A percentile compares a stretch with the other conserved stretches of the same genome.
Evolutionary conservation across 1,140 invertebrate species (phyloP).

Genomic region (Drosophila prosaltans): DNA sequence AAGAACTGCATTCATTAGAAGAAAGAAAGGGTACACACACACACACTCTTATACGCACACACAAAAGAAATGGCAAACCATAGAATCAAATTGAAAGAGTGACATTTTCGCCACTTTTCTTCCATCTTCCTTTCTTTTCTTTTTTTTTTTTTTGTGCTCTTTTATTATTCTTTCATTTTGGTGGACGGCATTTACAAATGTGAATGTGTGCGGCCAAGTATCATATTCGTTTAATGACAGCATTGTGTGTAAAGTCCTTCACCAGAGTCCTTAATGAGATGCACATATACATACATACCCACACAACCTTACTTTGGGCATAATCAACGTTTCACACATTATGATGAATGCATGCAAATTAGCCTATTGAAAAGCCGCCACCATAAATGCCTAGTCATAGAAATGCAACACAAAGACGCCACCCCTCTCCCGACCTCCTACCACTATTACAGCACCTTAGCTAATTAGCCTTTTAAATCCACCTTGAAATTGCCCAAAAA

Average conservation of each 20-base stretch:
- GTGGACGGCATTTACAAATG: neutral
- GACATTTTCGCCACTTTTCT: constrained; percentile 16
- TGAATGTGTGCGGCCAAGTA: constrained; percentile 4
- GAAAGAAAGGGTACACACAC: constrained; percentile 14
- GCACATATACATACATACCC: constrained; percentile 9
- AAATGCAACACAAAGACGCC: constrained; percentile 24
- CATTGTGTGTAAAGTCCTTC: constrained; percentile 32
- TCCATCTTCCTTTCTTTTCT: neutral
- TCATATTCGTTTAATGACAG: constrained; percentile 39
- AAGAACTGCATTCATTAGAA: constrained; percentile 15
- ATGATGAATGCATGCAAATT: constrained; percentile 12
- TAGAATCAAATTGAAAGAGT: constrained; percentile 23
- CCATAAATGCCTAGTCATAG: constrained; percentile 8
- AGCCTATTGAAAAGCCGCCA: constrained; percentile 20
- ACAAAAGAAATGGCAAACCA: constrained; percentile 19
- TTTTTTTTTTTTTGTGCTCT: neutral
- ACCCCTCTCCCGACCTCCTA: neutral
- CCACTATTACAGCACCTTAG: constrained; percentile 18
- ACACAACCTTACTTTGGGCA: neutral
- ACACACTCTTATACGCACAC: neutral
- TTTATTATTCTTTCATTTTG: constrained; percentile 13
- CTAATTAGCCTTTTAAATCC: constrained; percentile 40
- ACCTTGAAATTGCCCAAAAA: constrained; percentile 65
- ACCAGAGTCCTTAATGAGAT: constrained; percentile 39
- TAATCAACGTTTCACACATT: constrained; percentile 3